phyloP scores from a whole-genome alignment of 2,113 vertebrate species.

The Platichthys flesus region DNA sequence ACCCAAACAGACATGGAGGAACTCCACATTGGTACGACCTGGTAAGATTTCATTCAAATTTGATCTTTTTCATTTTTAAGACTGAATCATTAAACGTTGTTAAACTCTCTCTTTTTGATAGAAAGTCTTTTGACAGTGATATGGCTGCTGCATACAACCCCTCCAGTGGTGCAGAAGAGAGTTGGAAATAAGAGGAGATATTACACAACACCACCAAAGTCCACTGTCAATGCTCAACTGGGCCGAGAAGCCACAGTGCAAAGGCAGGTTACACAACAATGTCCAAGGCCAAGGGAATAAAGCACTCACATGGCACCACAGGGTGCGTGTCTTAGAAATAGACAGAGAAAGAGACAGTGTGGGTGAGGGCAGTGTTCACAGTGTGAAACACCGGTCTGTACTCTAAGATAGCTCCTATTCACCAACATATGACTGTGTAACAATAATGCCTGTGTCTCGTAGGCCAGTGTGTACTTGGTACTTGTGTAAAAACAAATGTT shows the following conservation, averaged over 20 bases:
- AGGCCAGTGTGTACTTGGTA: constrained; percentile 71
- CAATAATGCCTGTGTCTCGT: constrained; percentile 75
- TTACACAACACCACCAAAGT: constrained; percentile 68
- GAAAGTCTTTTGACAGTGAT: neutral
- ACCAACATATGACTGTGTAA: constrained; percentile 54
- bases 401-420: constrained; percentile 60
- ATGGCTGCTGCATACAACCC: constrained; percentile 22
- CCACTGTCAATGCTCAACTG: constrained; percentile 45
- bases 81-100: neutral
- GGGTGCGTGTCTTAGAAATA: constrained; percentile 7
- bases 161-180: constrained; percentile 19
- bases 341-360: constrained; percentile 37
- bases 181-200: constrained; percentile 31
- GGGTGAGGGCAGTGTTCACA: constrained; percentile 33
- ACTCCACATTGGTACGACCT: too few species aligned
- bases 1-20: too few species aligned
- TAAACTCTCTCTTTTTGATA: neutral
- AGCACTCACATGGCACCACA: constrained; percentile 43
- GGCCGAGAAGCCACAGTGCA: constrained; percentile 46
- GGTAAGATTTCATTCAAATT: too few species aligned
- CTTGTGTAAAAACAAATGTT: constrained; percentile 34
- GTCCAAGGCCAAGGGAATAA: constrained; percentile 55
- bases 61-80: neutral
- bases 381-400: constrained; percentile 52
- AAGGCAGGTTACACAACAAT: constrained; percentile 70